Evolutionary conservation across 2,797 vertebrate genomes (phyloP).

Genomic region (Aselliscus stoliczkanus): DNA sequence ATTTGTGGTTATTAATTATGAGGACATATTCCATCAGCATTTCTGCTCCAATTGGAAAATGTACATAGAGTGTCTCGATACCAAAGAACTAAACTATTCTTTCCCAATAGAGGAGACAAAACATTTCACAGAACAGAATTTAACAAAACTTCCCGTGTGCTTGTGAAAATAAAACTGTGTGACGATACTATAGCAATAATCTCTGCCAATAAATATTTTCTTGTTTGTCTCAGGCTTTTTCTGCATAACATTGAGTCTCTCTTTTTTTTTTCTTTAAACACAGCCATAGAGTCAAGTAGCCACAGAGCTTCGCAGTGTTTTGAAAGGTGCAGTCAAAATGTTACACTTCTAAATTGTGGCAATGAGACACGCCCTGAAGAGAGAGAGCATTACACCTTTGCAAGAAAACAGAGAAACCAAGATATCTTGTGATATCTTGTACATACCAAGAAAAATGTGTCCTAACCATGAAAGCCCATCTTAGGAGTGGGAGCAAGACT

Average conservation of each 20-base stretch:
- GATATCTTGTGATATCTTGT: neutral
- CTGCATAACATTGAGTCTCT: neutral
- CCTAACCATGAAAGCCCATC: neutral
- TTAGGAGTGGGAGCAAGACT: neutral
- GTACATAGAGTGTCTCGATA: neutral
- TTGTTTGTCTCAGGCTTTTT: neutral
- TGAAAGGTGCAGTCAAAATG: constrained; percentile 48
- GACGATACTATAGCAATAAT: neutral
- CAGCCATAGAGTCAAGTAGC: neutral
- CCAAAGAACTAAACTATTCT: neutral
- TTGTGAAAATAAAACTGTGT: neutral
- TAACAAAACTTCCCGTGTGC: neutral
- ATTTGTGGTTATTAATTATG: neutral
- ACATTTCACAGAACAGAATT: neutral
- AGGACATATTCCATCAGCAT: neutral
- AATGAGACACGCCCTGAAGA: constrained; percentile 57
- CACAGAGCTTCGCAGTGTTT: constrained; percentile 40
- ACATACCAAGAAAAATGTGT: neutral
- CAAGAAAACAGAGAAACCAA: constrained; percentile 55
- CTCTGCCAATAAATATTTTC: neutral
- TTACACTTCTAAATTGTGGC: constrained; percentile 57
- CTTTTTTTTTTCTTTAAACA: constrained; percentile 13
- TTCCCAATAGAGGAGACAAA: neutral
- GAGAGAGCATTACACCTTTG: neutral
- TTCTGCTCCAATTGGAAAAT: neutral